Base-by-base conservation (phyloP, 37 sponge, comb jelly and placozoan genomes). In the Bolinopsis microptera region DNA sequence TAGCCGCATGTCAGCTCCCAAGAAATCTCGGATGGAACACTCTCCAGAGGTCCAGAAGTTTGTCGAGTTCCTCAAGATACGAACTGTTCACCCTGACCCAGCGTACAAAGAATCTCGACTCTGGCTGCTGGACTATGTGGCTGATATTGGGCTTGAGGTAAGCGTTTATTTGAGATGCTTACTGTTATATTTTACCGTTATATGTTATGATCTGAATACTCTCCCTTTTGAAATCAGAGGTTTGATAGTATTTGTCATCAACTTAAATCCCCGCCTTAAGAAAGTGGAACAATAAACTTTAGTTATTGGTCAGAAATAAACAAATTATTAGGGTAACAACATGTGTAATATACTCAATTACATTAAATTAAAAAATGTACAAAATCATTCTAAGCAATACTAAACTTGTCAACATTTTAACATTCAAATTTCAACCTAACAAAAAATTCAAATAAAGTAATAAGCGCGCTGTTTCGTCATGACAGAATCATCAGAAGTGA, bases 71-170 rank as follows among this genome's bases (percentile, higher is more conserved):
- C 48, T 86, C 38, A 38, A 86, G 26, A 86, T 86, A 86, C 34
- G 61, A 40, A 86, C 90, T n/a, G 90, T 86, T 9, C 90, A 86
- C 61, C 90, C 90, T 24, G 36, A 35, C 13, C 90, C 90, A 5
- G 90, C 90, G 26, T 86, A 86, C 30, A 39, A 86, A 27, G 36
- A 86, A 40, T 86, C 38, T 40, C 37, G 90, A 86, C 61, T 39
- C n/a, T 86, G 90, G 90, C 61, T 86, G 28, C 61, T 86, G 40
- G 90, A 86, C 2, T 86, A 86, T 26, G 30, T 86, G 13, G 90
- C 41, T n/a, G 90, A 86, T 2, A 27, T 86, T 34, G 90, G 90
- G n/a, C 61, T 86, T 40, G 90, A 86, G 90, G 90, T 86, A 86
- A 3, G 82, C 13, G 61, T 48, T 48, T 13, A 18, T 18, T 5